Base-by-base conservation (phyloP, 2,888 invertebrate species). In the Lacanobia oleracea region DNA sequence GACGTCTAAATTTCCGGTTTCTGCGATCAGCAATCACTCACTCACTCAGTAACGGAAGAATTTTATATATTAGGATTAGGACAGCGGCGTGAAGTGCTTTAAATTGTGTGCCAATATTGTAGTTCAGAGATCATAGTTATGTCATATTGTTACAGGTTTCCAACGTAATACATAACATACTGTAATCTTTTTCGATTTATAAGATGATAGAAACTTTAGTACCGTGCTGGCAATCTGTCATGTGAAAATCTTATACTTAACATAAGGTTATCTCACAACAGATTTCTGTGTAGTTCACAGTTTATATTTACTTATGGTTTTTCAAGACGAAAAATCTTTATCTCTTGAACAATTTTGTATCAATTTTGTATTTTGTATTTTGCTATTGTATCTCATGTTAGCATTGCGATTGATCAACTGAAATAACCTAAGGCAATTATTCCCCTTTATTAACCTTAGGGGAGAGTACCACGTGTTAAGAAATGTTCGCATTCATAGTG, bases 51-150 rank as follows among this genome's bases (percentile, higher is more conserved):
- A 27, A 27, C 27, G 27, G 27, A 27, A 27, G 27, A 27, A 27
- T 27, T 27, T 27, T 27, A 27, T 27, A 27, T 27, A 27, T 3
- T 27, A 27, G 27, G 3, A 27, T 27, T 27, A 27, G 27, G 6
- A 43, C 1, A 14, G 21, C 18, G 50, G 40, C 23, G 8, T 14
- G 21, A 14, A n/a, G 9, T 21, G 9, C 18, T 45, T 37, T 2
- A 16, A 33, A 60, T 6, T 37, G 1, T 53, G 14, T 8, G 14
- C 9, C 14, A 48, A 48, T 64, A 56, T 27, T 21, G 14, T n/a
- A 62, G 65, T 64, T 56, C 72, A 64, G 56, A 64, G 65, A 33
- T 64, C 54, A 65, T 10, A 21, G 40, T 72, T 75, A 56, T 48
- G 27, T 62, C 21, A 72, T 1, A 14, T 4, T 10, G 21, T 48